Percentiles rank a stretch among this genome's conserved stretches.
Evolutionary conservation across 2,113 vertebrate genomes (phyloP).

Genomic region (Hippopotamus amphibius): DNA sequence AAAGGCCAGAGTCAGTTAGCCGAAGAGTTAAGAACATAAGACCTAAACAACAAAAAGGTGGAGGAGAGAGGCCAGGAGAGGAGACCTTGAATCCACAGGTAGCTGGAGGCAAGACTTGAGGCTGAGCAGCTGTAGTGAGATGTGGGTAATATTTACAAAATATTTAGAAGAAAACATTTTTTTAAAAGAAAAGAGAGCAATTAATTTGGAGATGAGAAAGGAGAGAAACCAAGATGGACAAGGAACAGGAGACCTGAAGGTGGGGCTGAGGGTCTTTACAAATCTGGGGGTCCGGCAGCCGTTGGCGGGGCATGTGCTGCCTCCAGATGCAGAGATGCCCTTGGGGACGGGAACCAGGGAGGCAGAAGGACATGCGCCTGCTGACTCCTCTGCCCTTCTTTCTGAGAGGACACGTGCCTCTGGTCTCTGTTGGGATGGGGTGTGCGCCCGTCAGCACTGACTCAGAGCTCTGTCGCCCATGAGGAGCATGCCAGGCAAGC

Average conservation of each 20-base stretch:
- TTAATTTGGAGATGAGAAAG: background rate
- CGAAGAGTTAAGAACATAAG: no score
- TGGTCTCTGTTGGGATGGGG: background rate
- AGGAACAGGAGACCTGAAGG: background rate
- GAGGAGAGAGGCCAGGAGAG: background rate
- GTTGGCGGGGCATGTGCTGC: no score
- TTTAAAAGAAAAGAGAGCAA: background rate
- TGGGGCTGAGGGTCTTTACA: background rate
- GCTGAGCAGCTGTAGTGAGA: background rate
- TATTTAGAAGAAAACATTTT: background rate
- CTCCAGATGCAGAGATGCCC: background rate
- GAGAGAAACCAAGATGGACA: no score
- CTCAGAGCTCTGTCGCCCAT: background rate
- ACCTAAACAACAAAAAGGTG: fast-evolving
- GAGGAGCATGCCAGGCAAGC: fast-evolving
- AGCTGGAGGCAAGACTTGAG: no score
- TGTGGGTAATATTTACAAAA: fast-evolving
- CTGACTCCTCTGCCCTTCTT: background rate
- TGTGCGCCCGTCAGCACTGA: fast-evolving
- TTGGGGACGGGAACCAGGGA: background rate
- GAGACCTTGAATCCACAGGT: background rate
- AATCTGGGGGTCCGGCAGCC: background rate
- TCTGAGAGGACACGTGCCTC: background rate
- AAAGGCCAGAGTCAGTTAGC: no score
- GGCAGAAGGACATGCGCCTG: background rate